Conservation (phyloP, 2,113 vertebrate species). For the Carassius auratus region DNA sequence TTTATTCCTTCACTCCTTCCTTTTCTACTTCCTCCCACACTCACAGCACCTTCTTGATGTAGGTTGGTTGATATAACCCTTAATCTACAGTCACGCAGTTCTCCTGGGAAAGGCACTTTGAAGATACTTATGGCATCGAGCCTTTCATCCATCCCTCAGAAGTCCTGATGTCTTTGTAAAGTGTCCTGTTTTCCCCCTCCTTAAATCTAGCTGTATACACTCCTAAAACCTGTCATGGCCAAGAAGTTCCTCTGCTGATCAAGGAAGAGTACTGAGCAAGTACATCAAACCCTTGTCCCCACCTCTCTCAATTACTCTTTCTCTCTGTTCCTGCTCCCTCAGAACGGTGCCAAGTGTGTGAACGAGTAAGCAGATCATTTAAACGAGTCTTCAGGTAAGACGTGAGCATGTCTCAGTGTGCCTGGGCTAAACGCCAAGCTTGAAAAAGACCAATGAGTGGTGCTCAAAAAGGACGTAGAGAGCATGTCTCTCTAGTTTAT, state of each 20-base stretch:
- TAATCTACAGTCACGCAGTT: constrained; percentile 1
- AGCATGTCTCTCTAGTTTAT: not conserved
- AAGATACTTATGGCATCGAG: constrained; percentile 2
- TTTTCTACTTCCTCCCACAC: not conserved
- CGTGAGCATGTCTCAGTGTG: constrained; percentile 17
- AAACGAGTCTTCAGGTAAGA: constrained; percentile 41
- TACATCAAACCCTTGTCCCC: not conserved
- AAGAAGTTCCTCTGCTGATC: constrained; percentile 17
- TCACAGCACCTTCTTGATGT: constrained; percentile 6
- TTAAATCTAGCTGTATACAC: not conserved
- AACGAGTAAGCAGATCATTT: constrained; percentile 41
- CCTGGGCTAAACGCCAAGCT: constrained; percentile 22
- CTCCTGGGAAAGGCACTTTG: constrained; percentile 11
- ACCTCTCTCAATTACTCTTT: not conserved
- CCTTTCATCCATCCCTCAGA: constrained; percentile 20
- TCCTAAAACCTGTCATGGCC: constrained; percentile 1
- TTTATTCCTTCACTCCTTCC: not conserved
- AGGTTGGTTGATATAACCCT: not conserved
- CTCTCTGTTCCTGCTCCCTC: constrained; percentile 10
- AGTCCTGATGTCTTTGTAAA: constrained; percentile 25
- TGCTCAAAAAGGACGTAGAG: not conserved
- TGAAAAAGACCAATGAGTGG: not conserved
- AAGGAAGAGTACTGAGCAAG: not conserved
- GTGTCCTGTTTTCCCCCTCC: not conserved
- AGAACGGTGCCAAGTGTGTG: constrained; percentile 36